These are phyloP conservation scores for Drosophila malerkotliana DNA, from an alignment of 1,140 invertebrate genomes.

Conservation along the genomic window DNA sequence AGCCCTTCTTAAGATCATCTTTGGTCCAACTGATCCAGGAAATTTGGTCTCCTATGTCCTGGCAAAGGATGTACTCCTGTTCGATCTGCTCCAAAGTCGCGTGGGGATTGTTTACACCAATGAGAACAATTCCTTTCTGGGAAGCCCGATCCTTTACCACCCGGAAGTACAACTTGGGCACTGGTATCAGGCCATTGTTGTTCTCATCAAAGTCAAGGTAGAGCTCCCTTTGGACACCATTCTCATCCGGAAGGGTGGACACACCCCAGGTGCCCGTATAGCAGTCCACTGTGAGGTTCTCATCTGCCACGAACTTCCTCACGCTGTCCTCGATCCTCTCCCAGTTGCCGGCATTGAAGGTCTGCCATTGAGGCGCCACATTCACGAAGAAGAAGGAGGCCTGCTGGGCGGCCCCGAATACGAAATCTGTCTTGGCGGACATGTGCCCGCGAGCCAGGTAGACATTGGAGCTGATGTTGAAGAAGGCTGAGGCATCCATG, in stretches of 20 bases:
- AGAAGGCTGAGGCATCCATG: conserved; percentile 71
- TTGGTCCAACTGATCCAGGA: conserved; percentile 85
- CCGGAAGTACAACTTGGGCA: conserved; percentile 86
- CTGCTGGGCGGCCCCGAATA: conserved; percentile 87
- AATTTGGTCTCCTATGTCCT: conserved; percentile 84
- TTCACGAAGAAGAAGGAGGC: conserved; percentile 88
- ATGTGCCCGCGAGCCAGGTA: conserved; percentile 88
- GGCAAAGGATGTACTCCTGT: conserved; percentile 84
- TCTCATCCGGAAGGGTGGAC: conserved; percentile 84
- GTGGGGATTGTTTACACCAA: conserved; percentile 87
- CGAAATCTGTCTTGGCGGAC: conserved; percentile 87
- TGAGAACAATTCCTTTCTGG: conserved; percentile 85
- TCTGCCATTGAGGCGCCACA: conserved; percentile 87
- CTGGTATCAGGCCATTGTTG: conserved; percentile 83
- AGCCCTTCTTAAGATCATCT: conserved; percentile 85
- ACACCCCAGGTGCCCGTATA: conserved; percentile 87
- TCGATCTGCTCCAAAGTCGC: conserved; percentile 63
- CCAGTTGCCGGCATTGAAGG: conserved; percentile 88
- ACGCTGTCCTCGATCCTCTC: conserved; percentile 84
- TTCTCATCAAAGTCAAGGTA: conserved; percentile 84
- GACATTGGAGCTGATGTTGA: conserved; percentile 61
- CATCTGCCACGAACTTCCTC: conserved; percentile 78
- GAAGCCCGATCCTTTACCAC: conserved; percentile 85
- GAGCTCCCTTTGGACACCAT: conserved; percentile 82
- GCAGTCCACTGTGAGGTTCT: conserved; percentile 84